Evolutionary conservation across 2,888 invertebrate genomes (phyloP).

Genomic region (Tetragonisca angustula): DNA sequence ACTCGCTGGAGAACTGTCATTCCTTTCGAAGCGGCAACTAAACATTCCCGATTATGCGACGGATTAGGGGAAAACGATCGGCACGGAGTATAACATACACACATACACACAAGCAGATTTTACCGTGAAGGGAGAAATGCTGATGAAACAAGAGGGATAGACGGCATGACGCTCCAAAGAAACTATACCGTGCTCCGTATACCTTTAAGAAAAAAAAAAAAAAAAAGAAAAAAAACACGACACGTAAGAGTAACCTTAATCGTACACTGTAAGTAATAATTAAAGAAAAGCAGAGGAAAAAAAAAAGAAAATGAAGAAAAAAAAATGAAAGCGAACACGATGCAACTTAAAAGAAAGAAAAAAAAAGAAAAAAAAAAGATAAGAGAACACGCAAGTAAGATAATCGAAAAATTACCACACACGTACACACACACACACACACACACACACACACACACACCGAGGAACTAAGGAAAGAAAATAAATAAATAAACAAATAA

Average conservation of each 20-base stretch:
- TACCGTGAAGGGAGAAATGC: neutral
- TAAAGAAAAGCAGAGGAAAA: constrained; percentile 47
- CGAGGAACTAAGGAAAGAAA: constrained; percentile 44
- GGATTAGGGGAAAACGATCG: constrained; percentile 27
- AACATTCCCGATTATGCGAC: constrained; percentile 38
- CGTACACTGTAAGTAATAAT: constrained; percentile 81
- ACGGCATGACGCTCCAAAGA: constrained; percentile 80
- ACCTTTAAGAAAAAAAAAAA: constrained; percentile 64
- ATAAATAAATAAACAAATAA: constrained; percentile 32
- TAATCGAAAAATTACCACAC: constrained; percentile 64
- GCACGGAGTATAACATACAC: neutral
- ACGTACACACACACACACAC: constrained; percentile 35
- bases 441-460: constrained; percentile 25
- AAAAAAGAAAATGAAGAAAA: constrained; percentile 65
- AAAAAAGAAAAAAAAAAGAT: constrained; percentile 61
- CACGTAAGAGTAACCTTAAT: constrained; percentile 77
- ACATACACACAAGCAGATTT: neutral
- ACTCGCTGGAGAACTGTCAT: neutral
- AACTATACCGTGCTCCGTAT: constrained; percentile 80
- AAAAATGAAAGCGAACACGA: constrained; percentile 59
- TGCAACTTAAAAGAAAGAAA: constrained; percentile 32
- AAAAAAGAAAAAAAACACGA: constrained; percentile 42
- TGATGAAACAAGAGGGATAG: constrained; percentile 44
- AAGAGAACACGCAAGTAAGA: constrained; percentile 54
- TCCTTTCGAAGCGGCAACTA: constrained; percentile 8